Conservation (phyloP, 2,113 vertebrate species). For the Misgurnus mizolepis region DNA sequence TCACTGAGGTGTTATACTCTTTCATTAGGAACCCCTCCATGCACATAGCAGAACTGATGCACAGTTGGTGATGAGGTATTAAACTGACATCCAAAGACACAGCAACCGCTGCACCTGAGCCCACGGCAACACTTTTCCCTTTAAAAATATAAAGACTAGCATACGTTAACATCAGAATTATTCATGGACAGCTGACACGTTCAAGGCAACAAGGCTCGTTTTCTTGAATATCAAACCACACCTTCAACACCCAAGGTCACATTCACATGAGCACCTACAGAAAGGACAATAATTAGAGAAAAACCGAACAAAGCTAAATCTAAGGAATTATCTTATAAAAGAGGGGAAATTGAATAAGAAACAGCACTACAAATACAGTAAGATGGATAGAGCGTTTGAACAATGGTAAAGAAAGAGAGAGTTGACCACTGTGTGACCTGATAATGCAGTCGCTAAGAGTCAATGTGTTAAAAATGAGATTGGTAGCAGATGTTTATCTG, state of each 20-base stretch:
- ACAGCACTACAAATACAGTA: neutral
- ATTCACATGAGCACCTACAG: neutral
- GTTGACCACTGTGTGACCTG: neutral
- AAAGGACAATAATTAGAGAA: neutral
- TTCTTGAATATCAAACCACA: constrained; percentile 18
- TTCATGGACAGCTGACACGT: constrained; percentile 4
- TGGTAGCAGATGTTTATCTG: neutral
- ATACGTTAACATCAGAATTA: neutral
- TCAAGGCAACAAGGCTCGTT: constrained; percentile 15
- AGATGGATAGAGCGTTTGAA: neutral
- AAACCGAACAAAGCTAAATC: neutral
- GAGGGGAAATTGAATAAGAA: neutral
- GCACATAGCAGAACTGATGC: constrained; percentile 12
- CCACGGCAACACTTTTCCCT: neutral
- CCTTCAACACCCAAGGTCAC: neutral
- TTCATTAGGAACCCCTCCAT: neutral
- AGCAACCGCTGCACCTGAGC: constrained; percentile 11
- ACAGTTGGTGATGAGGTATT: neutral
- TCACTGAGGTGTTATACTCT: no score
- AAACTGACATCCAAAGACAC: neutral
- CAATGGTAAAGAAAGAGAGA: neutral
- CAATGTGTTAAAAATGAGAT: neutral
- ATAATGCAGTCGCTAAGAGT: neutral
- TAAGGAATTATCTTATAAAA: neutral
- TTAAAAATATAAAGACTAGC: constrained; percentile 22